Base-by-base conservation (phyloP, 2,888 invertebrate species). In the Cephonodes hylas region DNA sequence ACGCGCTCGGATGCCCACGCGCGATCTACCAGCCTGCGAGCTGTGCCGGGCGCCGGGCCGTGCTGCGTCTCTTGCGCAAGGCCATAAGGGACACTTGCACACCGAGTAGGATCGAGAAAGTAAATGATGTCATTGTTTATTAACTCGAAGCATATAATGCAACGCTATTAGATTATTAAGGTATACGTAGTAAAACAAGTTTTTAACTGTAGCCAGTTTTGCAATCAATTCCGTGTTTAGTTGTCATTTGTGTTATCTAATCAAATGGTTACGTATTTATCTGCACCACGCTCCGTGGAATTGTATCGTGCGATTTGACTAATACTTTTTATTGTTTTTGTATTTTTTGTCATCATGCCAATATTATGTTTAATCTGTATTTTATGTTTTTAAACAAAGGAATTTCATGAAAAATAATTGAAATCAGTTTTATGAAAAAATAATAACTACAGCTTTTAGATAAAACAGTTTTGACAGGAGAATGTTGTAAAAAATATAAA, bases 61-160 rank as follows among this genome's bases (percentile, higher is more conserved):
- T n/a, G n/a, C n/a, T n/a, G n/a, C n/a, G n/a, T 67, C 73, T 78
- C 81, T 88, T 87, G 77, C 87, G 86, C 88, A 88, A 83, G 83
- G 80, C 74, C 22, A 34, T 69, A 66, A 69, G 77, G 74, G 74
- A 77, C 79, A 76, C 81, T 81, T 82, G 82, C 76, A 77, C 77
- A 74, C 70, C 70, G 61, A 74, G 66, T 67, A 73, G 69, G 72
- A 79, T 72, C 76, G 83, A 77, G 85, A 88, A 86, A 86, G 85
- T 83, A 75, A 63, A 73, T 81, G 80, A 78, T 80, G 77, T 81
- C 80, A 83, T 70, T 71, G 64, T 67, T 72, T 77, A 78, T 81
- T 77, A 75, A 75, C 73, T 66, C 70, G 71, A 66, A 65, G 58
- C 63, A 63, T 59, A 63, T 60, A 66, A 64, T 65, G 59, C 66